Evolutionary conservation across 2,113 vertebrate genomes (phyloP), one percentile per base, ranked within the genome.

Genomic region (Aythya baeri): DNA sequence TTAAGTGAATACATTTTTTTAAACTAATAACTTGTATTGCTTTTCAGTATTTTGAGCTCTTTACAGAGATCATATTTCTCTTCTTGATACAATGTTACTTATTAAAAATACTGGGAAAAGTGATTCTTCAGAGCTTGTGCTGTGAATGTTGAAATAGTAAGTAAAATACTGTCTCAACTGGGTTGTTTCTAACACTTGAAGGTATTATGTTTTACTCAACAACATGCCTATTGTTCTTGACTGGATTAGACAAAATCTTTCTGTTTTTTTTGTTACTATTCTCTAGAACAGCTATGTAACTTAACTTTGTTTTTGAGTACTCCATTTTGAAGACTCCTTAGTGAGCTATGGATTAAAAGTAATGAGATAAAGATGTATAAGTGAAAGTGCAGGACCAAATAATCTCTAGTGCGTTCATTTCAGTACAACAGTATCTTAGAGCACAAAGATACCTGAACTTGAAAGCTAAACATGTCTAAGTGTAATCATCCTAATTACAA

Each of bases 101-200:
- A 1, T 26, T 41, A 10, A 6, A 7, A 1, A 11, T 13, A 5
- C 7, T 3, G 3, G 0, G 1, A 6, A n/a, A 20, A 21, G 36
- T 36, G 0, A 11, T 31, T 57, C 15, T 29, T 31, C 5, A 31
- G 8, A 57, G 6, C 1, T 25, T 25, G 2, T 31, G 0, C 2
- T 52, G 3, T 22, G 11, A 17, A 1, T 16, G 3, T n/a, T 4
- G 4, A 12, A 2, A 4, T 11, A 9, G 1, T 50, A 1, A n/a
- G 8, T 34, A 5, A 52, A 44, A 17, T 8, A 44, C 17, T 44
- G 44, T 44, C 17, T 44, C 17, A 17, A 44, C 17, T 8, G 9
- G 3, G 2, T 3, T 36, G 0, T 0, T 57, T 0, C 0, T 36
- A 3, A 8, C 1, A 4, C 11, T 3, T 3, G 5, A 0, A 6